Conservation (phyloP, 1,140 invertebrate species). For the Eubasilissa regina region DNA sequence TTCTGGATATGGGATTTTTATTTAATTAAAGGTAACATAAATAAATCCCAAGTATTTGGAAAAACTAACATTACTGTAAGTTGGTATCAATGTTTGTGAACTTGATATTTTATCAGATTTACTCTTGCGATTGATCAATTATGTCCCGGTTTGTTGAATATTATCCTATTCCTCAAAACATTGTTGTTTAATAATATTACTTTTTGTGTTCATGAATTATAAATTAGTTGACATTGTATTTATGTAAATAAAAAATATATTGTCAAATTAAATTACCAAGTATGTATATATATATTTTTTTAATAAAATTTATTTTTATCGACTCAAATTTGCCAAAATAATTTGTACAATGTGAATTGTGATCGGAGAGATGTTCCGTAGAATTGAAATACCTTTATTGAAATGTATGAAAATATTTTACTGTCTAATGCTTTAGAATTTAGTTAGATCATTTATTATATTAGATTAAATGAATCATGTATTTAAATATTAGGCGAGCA, state of each 20-base stretch:
- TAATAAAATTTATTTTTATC: neutral
- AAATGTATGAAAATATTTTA: neutral
- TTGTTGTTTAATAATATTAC: neutral
- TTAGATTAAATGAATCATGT: no score
- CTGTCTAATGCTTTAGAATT: neutral
- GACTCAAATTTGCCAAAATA: conserved; percentile 15
- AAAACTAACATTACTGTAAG: no score
- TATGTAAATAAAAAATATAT: conserved; percentile 23
- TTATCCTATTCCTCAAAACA: neutral
- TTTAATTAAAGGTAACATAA: no score
- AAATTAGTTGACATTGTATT: neutral
- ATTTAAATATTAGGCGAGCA: no score
- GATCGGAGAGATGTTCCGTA: neutral
- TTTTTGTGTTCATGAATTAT: neutral
- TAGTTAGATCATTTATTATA: no score
- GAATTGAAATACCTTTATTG: conserved; percentile 7
- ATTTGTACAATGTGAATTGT: conserved; percentile 15
- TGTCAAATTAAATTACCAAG: neutral
- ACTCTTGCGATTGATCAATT: neutral
- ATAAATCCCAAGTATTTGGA: no score
- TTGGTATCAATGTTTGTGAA: no score
- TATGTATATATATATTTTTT: conserved; percentile 14
- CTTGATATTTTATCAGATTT: no score
- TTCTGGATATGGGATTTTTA: no score
- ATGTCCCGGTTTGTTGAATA: neutral